Evolutionary conservation across 2,797 vertebrate species (phyloP), one percentile per base, ranked within the genome.

Genomic region (Acrossocheilus fasciatus): DNA sequence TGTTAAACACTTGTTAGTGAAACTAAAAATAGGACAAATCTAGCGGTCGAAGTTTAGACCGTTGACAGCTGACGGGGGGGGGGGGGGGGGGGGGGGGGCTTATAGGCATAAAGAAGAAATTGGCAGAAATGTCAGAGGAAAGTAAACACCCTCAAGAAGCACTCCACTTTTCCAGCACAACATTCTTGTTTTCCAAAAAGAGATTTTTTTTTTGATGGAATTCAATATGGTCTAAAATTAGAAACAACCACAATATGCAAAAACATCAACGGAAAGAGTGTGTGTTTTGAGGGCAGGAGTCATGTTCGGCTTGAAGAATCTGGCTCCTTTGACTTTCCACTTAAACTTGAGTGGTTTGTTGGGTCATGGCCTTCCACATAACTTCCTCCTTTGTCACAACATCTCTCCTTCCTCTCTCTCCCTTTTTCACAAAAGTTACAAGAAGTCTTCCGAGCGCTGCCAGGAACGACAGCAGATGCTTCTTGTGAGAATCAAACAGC

Each of bases 371-470:
- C 92, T 88, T 85, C 87, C 85, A 90, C 85, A 92, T 64, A 86
- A 86, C 85, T 91, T 64, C 89, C 89, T 92, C 92, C 93, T 92
- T 92, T 92, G 89, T 87, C 90, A 91, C 91, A 93, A 90, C 90
- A 75, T 84, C 62, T 54, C 52, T 66, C 50, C 57, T 34, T 83
- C 87, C 77, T 20, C 74, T 45, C 84, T 73, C 10, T 59, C 52
- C n/a, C 34, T 23, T 47, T 87, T 39, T 82, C 85, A 89, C 88
- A 89, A 70, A 88, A 81, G 78, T 36, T 86, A 86, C 43, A 81
- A 88, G 70, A 88, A 91, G 86, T 91, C 88, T 88, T 89, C 88
- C 76, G 87, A 89, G 91, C 87, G 91, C 90, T 81, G 82, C 86
- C 89, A 90, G 91, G 92, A 81, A 81, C 15, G 12, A 54, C 78